phyloP scores from a whole-genome alignment of 2,797 vertebrate genomes.

The Oceanodroma leucorhoa region DNA sequence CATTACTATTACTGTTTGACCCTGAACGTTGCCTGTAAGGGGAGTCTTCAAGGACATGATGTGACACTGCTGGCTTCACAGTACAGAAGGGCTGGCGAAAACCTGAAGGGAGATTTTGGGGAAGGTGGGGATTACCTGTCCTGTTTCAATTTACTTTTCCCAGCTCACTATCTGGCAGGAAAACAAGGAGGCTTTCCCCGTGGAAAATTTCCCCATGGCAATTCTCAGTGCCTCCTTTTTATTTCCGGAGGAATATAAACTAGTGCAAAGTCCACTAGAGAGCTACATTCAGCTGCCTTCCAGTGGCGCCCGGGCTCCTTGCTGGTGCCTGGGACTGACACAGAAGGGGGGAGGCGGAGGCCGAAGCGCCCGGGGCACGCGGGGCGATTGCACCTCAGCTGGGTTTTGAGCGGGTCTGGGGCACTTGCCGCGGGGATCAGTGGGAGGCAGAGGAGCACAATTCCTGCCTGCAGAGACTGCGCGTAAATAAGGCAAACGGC shows the following conservation, averaged over 20 bases:
- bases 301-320: accelerated
- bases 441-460: neutral
- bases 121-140: neutral
- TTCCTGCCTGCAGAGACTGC: neutral
- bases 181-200: neutral
- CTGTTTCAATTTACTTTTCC: neutral
- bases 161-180: neutral
- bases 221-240: neutral
- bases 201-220: neutral
- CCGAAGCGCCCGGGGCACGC: accelerated
- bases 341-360: neutral
- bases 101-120: neutral
- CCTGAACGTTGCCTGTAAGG: neutral
- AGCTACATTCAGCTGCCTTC: neutral
- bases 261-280: neutral
- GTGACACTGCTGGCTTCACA: neutral
- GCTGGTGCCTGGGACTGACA: neutral
- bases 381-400: neutral
- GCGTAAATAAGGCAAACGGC: neutral
- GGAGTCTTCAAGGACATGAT: neutral
- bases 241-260: neutral
- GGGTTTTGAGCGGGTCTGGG: neutral
- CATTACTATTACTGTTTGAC: neutral
- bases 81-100: neutral
- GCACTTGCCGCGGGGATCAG: neutral